These are phyloP conservation scores for Gymnorhina tibicen DNA, from an alignment of 2,113 vertebrate species.

Conservation along the genomic window DNA sequence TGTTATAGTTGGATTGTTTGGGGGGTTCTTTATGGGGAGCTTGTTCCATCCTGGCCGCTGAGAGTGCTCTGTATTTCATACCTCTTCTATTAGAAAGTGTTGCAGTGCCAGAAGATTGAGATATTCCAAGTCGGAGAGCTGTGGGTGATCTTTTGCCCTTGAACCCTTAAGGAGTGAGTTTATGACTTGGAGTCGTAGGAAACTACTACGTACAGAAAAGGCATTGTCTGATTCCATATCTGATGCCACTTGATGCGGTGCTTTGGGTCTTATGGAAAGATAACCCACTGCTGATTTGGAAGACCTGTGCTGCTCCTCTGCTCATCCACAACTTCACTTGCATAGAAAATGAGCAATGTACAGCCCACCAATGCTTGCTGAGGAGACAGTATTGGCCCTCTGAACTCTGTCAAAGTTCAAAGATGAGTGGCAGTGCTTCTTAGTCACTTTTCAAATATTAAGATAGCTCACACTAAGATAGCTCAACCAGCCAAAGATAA, in stretches of 20 bases:
- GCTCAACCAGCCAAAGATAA: not conserved
- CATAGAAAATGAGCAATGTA: not conserved
- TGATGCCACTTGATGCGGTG: not conserved
- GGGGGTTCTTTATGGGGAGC: not conserved
- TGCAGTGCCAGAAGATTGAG: not conserved
- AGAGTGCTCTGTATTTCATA: not conserved
- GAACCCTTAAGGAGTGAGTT: not conserved
- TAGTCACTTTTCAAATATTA: slow-evolving; percentile 32
- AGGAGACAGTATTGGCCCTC: not conserved
- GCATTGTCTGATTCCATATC: not conserved
- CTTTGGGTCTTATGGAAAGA: not conserved
- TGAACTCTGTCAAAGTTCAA: not conserved
- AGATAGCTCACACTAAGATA: not conserved
- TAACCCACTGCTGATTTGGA: not conserved
- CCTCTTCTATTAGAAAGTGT: not conserved
- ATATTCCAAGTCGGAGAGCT: not conserved
- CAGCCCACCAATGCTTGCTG: not conserved
- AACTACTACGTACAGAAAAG: not conserved
- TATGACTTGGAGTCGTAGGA: not conserved
- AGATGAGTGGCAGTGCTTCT: not conserved
- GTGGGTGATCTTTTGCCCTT: not conserved
- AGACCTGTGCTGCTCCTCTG: not conserved
- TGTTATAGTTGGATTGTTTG: not conserved
- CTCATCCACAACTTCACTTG: not conserved
- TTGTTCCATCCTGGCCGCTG: not conserved